Base-by-base conservation (phyloP, 2,888 invertebrate species). In the Drosophila mimica region DNA sequence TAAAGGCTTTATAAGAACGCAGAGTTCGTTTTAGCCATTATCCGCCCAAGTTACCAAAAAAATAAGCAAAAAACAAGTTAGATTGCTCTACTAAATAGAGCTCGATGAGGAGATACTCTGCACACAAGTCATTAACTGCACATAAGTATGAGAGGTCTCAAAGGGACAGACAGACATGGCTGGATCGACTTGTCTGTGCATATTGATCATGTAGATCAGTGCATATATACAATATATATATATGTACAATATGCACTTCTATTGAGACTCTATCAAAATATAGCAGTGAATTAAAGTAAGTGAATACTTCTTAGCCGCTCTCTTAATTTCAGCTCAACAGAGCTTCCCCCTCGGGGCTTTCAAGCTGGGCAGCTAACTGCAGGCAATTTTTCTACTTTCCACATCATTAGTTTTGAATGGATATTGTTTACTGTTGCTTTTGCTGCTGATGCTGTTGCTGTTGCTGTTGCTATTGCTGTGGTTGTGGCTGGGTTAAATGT, bases 381-480 rank as follows among this genome's bases (percentile, higher is more conserved):
- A 79, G 86, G 85, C 83, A 81, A 89, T 87, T 81, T 88, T 83
- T 85, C 81, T 85, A 88, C 88, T 88, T 88, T 88, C 86, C 86
- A 76, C 90, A 83, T 86, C 90, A 90, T 88, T 88, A 85, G 83
- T 80, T 88, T 83, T 83, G 86, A 88, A 87, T 89, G 89, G 85
- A 89, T 89, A 87, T 87, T 81, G 69, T 76, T 70, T 46, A 46
- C 38, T 74, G 57, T 28, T 61, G 56, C 49, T 53, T 31, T 15
- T 57, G 51, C 33, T 67, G 25, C 25, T 25, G n/a, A n/a, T n/a
- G n/a, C n/a, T n/a, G n/a, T n/a, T n/a, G n/a, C n/a, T n/a, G n/a
- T n/a, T n/a, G n/a, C 33, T 64, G 60, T n/a, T 62, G 43, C 15
- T 46, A n/a, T 53, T 64, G 36, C 43, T 72, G 36, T 2, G 25